Conservation (phyloP, 2,888 invertebrate species). For the Xanthia icteritia region DNA sequence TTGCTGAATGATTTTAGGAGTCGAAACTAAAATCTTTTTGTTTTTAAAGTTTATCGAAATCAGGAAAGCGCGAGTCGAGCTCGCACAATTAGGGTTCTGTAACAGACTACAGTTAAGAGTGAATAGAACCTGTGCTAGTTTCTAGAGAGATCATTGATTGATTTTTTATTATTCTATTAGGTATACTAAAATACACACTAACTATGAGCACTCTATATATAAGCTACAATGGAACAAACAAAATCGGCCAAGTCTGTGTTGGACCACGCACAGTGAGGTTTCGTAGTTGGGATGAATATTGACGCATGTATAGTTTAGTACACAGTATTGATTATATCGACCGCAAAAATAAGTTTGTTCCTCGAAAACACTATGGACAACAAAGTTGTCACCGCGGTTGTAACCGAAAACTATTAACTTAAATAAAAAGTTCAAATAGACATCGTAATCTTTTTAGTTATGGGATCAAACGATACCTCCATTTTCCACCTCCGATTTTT, state of each 20-base stretch:
- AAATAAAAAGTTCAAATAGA: not conserved
- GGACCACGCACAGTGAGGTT: not conserved
- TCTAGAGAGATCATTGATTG: not conserved
- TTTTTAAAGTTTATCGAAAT: conserved; percentile 13
- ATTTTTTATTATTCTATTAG: not conserved
- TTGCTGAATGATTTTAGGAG: conserved; percentile 31
- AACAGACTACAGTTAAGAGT: not conserved
- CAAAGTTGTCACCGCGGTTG: not conserved
- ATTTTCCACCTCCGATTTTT: not conserved
- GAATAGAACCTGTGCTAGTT: not conserved
- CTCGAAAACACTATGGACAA: not conserved
- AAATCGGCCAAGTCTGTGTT: not conserved
- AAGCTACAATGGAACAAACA: not conserved
- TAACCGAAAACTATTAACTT: not conserved
- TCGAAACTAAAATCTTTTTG: conserved; percentile 8
- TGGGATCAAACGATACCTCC: not conserved
- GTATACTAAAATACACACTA: not conserved
- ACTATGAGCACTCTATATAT: not conserved
- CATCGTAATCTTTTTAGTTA: too few species aligned
- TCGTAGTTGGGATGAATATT: not conserved
- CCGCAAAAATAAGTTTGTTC: not conserved
- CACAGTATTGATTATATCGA: not conserved
- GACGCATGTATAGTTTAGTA: not conserved
- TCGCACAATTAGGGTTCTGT: not conserved
- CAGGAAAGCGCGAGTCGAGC: not conserved